Evolutionary conservation across 2,888 invertebrate genomes (phyloP).

Genomic region (Drosophila dives): DNA sequence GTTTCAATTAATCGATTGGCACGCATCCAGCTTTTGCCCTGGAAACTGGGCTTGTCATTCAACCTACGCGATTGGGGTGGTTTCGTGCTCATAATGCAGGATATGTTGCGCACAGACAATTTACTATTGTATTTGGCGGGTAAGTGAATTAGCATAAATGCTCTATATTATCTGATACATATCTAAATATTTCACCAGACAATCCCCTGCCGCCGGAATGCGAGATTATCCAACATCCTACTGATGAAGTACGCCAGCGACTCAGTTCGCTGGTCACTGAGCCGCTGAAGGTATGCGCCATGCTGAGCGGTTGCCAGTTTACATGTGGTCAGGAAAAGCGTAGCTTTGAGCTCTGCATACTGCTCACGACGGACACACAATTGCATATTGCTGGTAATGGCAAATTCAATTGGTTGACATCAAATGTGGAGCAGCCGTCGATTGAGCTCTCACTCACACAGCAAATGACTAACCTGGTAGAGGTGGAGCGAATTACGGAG

Average conservation of each 20-base stretch:
- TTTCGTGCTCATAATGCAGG: constrained; percentile 85
- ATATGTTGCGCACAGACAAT: constrained; percentile 86
- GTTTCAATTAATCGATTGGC: constrained; percentile 85
- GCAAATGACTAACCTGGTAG: constrained; percentile 86
- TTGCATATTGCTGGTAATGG: constrained; percentile 84
- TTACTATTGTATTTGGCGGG: constrained; percentile 86
- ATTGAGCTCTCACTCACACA: constrained; percentile 84
- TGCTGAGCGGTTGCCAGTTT: constrained; percentile 85
- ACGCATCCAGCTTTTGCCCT: constrained; percentile 86
- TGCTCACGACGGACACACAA: constrained; percentile 84
- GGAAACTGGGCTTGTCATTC: constrained; percentile 86
- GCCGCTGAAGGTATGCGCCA: constrained; percentile 84
- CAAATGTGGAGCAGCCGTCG: constrained; percentile 10
- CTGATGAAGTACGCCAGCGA: constrained; percentile 82
- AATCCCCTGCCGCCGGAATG: constrained; percentile 84
- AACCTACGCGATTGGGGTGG: constrained; percentile 84
- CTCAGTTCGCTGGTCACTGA: constrained; percentile 73
- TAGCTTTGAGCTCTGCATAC: constrained; percentile 72
- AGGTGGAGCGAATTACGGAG: constrained; percentile 84
- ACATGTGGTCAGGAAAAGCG: constrained; percentile 79
- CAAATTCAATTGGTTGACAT: constrained; percentile 85
- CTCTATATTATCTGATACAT: background rate
- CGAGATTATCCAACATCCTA: constrained; percentile 82
- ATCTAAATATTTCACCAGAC: constrained; percentile 18
- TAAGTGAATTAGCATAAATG: constrained; percentile 59